A percentile compares a stretch with the other conserved stretches of the same genome.
phyloP scores from a whole-genome alignment of 2,888 invertebrate species.

The Malthinus seriepunctatus region DNA sequence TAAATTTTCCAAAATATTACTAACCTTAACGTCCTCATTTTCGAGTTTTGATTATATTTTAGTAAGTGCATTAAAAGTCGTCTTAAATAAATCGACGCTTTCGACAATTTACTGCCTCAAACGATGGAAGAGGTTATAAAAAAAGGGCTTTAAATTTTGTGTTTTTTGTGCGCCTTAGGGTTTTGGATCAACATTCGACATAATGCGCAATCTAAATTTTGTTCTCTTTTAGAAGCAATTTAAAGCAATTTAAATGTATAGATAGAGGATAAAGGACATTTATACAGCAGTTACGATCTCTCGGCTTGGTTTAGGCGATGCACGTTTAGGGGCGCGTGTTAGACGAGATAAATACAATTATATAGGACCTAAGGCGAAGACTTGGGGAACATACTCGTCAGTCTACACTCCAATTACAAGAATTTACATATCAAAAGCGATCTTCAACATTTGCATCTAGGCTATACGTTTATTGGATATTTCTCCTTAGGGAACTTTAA shows the following conservation, averaged over 20 bases:
- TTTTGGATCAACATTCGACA: slow-evolving; percentile 15
- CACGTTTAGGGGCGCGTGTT: slow-evolving; percentile 28
- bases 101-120: too few relatives aligned
- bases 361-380: slow-evolving; percentile 24
- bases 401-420: slow-evolving; percentile 42
- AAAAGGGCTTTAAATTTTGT: neutral
- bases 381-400: slow-evolving; percentile 32
- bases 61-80: too few relatives aligned
- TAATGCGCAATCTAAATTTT: slow-evolving; percentile 23
- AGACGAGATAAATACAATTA: slow-evolving; percentile 29
- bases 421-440: slow-evolving; percentile 49
- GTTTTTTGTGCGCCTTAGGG: neutral
- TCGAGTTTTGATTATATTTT: neutral
- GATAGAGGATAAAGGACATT: slow-evolving; percentile 26
- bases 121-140: too few relatives aligned
- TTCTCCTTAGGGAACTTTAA: slow-evolving; percentile 23
- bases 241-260: slow-evolving; percentile 29
- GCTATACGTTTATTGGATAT: slow-evolving; percentile 30
- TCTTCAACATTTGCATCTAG: slow-evolving; percentile 39
- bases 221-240: slow-evolving; percentile 19
- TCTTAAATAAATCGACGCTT: too few relatives aligned
- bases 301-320: slow-evolving; percentile 16
- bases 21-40: slow-evolving; percentile 2
- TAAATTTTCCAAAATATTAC: slow-evolving; percentile 4
- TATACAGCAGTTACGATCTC: slow-evolving; percentile 26